phyloP scores from a whole-genome alignment of 2,113 vertebrate genomes.

The Toxotes chatareus region DNA sequence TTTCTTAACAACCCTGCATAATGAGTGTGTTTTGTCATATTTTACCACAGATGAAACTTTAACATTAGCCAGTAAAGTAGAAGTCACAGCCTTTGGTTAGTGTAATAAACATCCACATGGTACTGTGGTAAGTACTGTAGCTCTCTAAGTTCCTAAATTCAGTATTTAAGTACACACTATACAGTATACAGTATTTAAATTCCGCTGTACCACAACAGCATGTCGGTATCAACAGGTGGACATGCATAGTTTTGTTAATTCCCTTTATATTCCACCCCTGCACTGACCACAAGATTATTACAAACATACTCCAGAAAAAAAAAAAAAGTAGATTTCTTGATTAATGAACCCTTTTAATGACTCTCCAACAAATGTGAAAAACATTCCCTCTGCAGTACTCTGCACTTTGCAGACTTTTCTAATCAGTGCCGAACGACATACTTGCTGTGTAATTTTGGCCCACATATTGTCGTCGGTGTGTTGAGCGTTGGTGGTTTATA shows the following conservation, averaged over 20 bases:
- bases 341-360: constrained; percentile 29
- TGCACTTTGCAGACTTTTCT: constrained; percentile 53
- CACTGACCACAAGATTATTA: not conserved
- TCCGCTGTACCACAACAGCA: not conserved
- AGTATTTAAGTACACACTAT: not conserved
- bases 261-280: not conserved
- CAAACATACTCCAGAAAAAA: constrained; percentile 23
- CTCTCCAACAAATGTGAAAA: constrained; percentile 25
- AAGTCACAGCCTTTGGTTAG: not conserved
- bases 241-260: not conserved
- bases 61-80: not conserved
- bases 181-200: not conserved
- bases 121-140: not conserved
- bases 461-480: not conserved
- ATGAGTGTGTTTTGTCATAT: constrained; percentile 3
- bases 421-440: constrained; percentile 34
- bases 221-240: not conserved
- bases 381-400: constrained; percentile 14
- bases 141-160: not conserved
- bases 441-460: constrained; percentile 34
- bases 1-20: not conserved
- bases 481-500: constrained; percentile 34
- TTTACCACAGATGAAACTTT: not conserved
- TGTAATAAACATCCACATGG: not conserved
- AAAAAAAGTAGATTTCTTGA: constrained; percentile 36